These are phyloP conservation scores for Nannoperca australis DNA, from an alignment of 2,797 vertebrate genomes.

Conservation along the genomic window DNA sequence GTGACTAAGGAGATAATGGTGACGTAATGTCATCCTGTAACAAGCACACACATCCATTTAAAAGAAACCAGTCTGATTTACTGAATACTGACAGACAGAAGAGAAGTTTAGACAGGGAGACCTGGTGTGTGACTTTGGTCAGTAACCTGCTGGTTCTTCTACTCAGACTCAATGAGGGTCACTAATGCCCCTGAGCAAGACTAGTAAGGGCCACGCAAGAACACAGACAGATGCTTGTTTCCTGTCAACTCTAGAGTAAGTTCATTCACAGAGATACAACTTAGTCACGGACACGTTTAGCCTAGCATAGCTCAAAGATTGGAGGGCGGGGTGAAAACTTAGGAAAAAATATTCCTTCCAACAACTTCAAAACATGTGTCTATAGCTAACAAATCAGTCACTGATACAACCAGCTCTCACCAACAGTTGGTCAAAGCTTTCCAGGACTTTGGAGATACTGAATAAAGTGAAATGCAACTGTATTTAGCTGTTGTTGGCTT, in stretches of 20 bases:
- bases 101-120: not conserved
- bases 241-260: not conserved
- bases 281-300: conserved; percentile 1
- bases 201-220: not conserved
- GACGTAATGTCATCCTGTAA: not conserved
- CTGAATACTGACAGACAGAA: not conserved
- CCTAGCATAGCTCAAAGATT: not conserved
- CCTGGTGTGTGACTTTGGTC: not conserved
- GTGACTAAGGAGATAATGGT: not conserved
- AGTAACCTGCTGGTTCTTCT: not conserved
- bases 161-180: not conserved
- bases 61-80: not conserved
- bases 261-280: conserved; percentile 4
- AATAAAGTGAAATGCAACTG: not conserved
- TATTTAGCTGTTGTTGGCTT: not conserved
- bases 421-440: not conserved
- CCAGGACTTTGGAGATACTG: not conserved
- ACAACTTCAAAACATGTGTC: not conserved
- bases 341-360: not conserved
- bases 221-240: conserved; percentile 12
- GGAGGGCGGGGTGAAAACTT: not conserved
- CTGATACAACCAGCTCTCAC: not conserved
- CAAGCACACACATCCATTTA: not conserved
- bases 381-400: not conserved
- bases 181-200: not conserved